Percentiles rank a stretch among this genome's conserved stretches.
Evolutionary conservation across 2,888 invertebrate species (phyloP).

Genomic region (Cantharis flavilabris): DNA sequence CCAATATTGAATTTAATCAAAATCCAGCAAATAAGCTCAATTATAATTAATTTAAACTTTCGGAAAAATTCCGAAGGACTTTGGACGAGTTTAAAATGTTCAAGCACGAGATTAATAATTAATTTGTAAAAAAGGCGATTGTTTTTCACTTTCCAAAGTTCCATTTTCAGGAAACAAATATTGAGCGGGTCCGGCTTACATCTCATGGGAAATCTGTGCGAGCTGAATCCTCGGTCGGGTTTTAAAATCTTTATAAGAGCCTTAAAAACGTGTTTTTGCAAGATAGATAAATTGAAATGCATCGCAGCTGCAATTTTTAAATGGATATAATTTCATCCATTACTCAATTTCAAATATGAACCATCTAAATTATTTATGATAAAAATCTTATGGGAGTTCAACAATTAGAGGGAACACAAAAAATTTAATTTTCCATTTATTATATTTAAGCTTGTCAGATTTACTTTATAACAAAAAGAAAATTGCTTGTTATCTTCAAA

Average conservation of each 20-base stretch:
- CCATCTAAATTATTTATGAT: background rate
- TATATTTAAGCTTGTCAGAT: background rate
- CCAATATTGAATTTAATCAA: background rate
- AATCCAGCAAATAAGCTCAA: background rate
- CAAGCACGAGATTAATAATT: slow-evolving; percentile 16
- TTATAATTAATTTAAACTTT: background rate
- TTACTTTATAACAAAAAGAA: background rate
- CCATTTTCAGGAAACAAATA: slow-evolving; percentile 24
- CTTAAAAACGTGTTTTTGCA: slow-evolving; percentile 27
- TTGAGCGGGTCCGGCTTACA: slow-evolving; percentile 18
- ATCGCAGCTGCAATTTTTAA: background rate
- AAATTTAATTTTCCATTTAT: background rate
- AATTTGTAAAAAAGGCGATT: slow-evolving; percentile 18
- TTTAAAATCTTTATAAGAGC: slow-evolving; percentile 32
- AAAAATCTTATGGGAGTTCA: background rate
- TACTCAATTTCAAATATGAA: background rate
- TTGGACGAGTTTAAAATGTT: background rate
- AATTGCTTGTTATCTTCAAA: background rate
- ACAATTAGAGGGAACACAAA: background rate
- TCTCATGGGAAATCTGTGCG: slow-evolving; percentile 31
- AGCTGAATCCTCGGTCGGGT: slow-evolving; percentile 27
- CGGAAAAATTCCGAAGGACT: background rate
- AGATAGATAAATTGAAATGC: slow-evolving; percentile 20
- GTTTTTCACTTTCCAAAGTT: slow-evolving; percentile 26
- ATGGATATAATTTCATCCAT: background rate